These are phyloP conservation scores for Isaurus tuberculatus DNA, from an alignment of 92 coral and sea anemone genomes.

Conservation along the genomic window DNA sequence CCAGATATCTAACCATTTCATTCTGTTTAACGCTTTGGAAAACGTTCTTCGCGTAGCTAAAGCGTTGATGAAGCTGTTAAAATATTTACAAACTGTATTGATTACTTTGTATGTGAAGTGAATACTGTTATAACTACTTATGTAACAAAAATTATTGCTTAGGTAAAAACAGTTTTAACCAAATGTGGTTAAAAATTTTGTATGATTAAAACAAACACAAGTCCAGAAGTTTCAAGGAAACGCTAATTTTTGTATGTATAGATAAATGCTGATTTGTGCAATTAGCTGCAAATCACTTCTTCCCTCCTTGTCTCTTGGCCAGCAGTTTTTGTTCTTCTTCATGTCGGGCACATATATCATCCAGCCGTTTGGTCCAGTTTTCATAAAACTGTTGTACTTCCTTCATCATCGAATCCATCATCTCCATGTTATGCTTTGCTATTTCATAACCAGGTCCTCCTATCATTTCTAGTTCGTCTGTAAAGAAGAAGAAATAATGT, in stretches of 20 bases:
- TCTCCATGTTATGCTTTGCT: slow-evolving; percentile 88
- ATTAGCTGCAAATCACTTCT: slow-evolving; percentile 14
- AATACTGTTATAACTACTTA: not conserved
- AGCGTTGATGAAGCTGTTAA: not conserved
- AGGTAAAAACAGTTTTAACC: not conserved
- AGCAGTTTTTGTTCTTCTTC: slow-evolving; percentile 81
- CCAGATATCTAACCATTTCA: no score
- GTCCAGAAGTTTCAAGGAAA: no score
- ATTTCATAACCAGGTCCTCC: slow-evolving; percentile 92
- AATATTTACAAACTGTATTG: not conserved
- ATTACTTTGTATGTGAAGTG: not conserved
- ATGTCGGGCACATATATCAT: slow-evolving; percentile 77
- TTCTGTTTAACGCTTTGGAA: no score
- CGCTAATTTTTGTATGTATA: not conserved
- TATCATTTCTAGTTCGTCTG: slow-evolving; percentile 90
- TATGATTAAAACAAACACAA: not conserved
- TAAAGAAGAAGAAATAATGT: slow-evolving; percentile 10
- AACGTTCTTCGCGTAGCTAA: not conserved
- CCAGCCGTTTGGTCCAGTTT: slow-evolving; percentile 86
- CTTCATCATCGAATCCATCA: slow-evolving; percentile 87
- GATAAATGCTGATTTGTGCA: not conserved
- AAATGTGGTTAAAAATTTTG: not conserved
- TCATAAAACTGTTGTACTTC: slow-evolving; percentile 93
- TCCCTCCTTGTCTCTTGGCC: slow-evolving; percentile 61
- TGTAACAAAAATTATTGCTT: not conserved